phyloP scores from a whole-genome alignment of 2,797 vertebrate genomes.

The Apogon talboti region DNA sequence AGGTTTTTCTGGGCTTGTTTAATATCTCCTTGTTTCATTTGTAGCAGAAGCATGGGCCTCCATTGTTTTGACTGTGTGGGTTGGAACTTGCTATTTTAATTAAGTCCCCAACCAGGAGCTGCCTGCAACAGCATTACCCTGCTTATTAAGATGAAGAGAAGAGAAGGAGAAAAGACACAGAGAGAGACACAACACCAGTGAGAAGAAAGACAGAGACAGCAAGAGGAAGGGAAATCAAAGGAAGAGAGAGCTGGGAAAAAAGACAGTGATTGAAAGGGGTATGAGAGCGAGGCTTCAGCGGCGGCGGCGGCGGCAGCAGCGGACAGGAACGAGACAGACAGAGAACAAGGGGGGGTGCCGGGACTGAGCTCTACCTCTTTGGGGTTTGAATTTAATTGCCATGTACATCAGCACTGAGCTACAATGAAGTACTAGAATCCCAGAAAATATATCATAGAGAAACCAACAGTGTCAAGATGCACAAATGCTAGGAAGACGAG shows the following conservation, averaged over 20 bases:
- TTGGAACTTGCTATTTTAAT: conserved; percentile 86
- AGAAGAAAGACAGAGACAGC: conserved; percentile 48
- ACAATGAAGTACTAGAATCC: conserved; percentile 68
- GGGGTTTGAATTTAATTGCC: conserved; percentile 79
- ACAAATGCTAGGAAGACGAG: conserved; percentile 59
- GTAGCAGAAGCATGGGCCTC: conserved; percentile 68
- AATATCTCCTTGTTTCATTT: conserved; percentile 69
- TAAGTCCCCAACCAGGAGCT: conserved; percentile 82
- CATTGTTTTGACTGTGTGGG: conserved; percentile 84
- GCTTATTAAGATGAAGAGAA: conserved; percentile 78
- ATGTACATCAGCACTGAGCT: conserved; percentile 70
- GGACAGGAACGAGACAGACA: conserved; percentile 7
- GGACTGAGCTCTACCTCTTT: conserved; percentile 62
- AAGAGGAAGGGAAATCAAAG: conserved; percentile 56
- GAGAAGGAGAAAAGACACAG: conserved; percentile 36
- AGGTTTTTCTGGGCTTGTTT: conserved; percentile 78
- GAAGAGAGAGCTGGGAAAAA: conserved; percentile 38
- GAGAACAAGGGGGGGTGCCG: background rate
- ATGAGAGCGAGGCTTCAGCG: conserved; percentile 27
- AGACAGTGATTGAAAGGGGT: conserved; percentile 71
- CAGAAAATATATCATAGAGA: conserved; percentile 75
- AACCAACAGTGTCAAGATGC: conserved; percentile 74
- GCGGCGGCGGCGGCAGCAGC: conserved; percentile 19
- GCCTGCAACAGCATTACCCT: conserved; percentile 75
- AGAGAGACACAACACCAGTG: conserved; percentile 26